These are phyloP conservation scores for Leiothrix lutea DNA, from an alignment of 2,113 vertebrate species.

Conservation along the genomic window DNA sequence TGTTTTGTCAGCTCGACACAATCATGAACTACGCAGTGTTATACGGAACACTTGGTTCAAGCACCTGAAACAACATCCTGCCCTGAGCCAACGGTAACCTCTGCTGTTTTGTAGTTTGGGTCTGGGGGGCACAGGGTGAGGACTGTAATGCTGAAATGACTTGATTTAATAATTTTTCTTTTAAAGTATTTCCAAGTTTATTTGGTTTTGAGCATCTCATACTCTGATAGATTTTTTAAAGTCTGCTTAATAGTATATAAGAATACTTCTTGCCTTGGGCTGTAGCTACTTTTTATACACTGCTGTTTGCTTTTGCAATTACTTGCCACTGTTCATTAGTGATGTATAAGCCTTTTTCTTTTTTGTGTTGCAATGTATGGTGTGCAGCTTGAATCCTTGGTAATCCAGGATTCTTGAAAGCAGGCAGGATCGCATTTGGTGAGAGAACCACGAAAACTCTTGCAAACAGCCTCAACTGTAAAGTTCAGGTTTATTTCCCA, in stretches of 20 bases:
- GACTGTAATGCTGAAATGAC: not conserved
- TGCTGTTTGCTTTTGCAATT: not conserved
- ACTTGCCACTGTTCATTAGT: not conserved
- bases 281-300: not conserved
- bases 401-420: not conserved
- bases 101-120: not conserved
- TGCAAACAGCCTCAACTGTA: not conserved
- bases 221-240: not conserved
- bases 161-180: not conserved
- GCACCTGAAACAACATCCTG: constrained; percentile 80
- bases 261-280: not conserved
- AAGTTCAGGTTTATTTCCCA: not conserved
- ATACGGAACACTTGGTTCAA: constrained; percentile 93
- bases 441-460: not conserved
- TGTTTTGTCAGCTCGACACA: constrained; percentile 90
- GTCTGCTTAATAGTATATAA: not conserved
- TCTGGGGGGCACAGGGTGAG: accelerated
- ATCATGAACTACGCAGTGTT: constrained; percentile 84
- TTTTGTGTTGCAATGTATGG: not conserved
- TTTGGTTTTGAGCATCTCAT: not conserved
- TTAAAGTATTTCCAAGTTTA: not conserved
- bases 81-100: constrained; percentile 82
- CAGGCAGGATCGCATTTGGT: not conserved
- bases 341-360: not conserved
- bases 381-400: not conserved